phyloP scores from a whole-genome alignment of 1,140 invertebrate species.

The Acromyrmex heyeri region DNA sequence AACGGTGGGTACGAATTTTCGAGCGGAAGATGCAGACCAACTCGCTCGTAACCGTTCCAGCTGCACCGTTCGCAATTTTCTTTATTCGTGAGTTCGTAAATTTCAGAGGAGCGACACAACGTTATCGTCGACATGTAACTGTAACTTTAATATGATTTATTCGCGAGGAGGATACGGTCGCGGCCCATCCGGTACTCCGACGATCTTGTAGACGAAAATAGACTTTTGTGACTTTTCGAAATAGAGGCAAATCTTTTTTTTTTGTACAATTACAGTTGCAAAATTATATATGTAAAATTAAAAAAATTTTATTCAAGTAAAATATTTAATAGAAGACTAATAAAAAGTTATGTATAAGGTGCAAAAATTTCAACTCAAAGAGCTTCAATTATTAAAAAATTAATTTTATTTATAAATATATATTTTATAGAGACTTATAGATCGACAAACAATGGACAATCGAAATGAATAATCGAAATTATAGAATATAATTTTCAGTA shows the following conservation, averaged over 20 bases:
- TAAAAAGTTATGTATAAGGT: not conserved
- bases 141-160: constrained; percentile 35
- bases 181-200: no score
- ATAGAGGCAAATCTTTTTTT: not conserved
- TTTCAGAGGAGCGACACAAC: not conserved
- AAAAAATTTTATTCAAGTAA: not conserved
- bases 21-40: not conserved
- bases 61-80: constrained; percentile 52
- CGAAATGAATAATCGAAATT: not conserved
- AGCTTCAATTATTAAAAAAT: not conserved
- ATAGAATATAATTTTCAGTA: not conserved
- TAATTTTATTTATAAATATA: not conserved
- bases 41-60: constrained; percentile 32
- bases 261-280: not conserved
- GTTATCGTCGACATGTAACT: not conserved
- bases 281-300: not conserved
- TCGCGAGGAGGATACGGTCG: not conserved
- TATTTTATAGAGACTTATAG: no score
- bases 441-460: not conserved
- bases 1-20: constrained; percentile 30
- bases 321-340: not conserved
- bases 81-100: constrained; percentile 48
- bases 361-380: not conserved
- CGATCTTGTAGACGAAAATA: not conserved
- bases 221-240: not conserved